Conservation (phyloP, 35 echinoderm and acorn worm species). For the Eucidaris tribuloides region DNA sequence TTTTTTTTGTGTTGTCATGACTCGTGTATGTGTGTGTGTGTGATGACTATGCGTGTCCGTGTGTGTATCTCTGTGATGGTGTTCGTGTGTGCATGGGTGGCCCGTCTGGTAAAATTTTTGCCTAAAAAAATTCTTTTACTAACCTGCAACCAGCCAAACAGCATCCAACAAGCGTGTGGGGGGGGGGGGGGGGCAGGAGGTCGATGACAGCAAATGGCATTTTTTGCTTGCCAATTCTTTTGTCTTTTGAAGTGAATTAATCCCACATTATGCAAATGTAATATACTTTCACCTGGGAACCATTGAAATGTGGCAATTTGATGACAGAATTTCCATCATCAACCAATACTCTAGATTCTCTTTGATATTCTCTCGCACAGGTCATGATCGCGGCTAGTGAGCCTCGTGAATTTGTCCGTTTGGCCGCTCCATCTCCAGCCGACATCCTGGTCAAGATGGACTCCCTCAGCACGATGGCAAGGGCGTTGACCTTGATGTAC, state of each 20-base stretch:
- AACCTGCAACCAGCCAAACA: too few species aligned
- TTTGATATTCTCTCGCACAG: too few species aligned
- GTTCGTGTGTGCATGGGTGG: too few species aligned
- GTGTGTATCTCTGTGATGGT: too few species aligned
- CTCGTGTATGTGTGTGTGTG: too few species aligned
- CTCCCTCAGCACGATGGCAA: background rate
- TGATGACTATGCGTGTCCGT: too few species aligned
- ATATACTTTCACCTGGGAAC: background rate
- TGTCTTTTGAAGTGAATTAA: background rate
- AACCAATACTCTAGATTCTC: background rate
- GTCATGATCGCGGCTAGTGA: slow-evolving; percentile 72
- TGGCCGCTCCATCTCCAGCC: slow-evolving; percentile 33
- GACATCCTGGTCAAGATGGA: background rate
- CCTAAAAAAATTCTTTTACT: too few species aligned
- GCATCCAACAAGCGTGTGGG: too few species aligned
- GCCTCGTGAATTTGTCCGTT: slow-evolving; percentile 54
- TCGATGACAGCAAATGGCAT: too few species aligned
- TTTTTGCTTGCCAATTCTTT: background rate
- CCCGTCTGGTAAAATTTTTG: too few species aligned
- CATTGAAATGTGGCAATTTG: background rate
- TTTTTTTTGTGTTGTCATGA: too few species aligned
- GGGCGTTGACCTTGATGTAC: slow-evolving; percentile 17
- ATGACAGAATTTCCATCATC: background rate
- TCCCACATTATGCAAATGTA: too few species aligned
- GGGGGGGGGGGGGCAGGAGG: background rate